Conservation (phyloP, 1,140 invertebrate species). For the Phymastichus coffea region DNA sequence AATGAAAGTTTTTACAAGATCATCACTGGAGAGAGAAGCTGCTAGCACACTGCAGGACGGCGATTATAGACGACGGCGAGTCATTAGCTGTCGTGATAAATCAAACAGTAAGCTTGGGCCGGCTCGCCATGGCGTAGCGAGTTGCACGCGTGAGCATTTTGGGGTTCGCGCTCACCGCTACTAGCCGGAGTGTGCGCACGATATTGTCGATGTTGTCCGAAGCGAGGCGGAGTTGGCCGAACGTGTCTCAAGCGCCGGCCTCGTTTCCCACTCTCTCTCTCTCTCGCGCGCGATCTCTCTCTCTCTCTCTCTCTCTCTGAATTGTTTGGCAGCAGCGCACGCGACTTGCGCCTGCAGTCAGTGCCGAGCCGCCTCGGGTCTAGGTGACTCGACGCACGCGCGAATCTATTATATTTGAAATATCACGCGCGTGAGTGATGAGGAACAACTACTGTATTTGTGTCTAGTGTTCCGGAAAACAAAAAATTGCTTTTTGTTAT, state of each 20-base stretch:
- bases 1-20: too few species aligned
- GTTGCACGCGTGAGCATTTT: background rate
- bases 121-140: background rate
- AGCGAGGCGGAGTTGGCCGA: conserved; percentile 41
- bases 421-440: too few species aligned
- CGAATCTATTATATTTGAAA: conserved; percentile 4
- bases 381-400: conserved; percentile 42
- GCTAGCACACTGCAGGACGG: conserved; percentile 8
- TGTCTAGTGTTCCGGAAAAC: too few species aligned
- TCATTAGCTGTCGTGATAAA: conserved; percentile 46
- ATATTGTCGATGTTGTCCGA: too few species aligned
- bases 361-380: conserved; percentile 49
- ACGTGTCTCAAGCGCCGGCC: too few species aligned
- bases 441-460: too few species aligned
- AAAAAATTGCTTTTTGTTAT: too few species aligned
- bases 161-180: background rate
- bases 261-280: too few species aligned
- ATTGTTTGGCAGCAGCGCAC: conserved; percentile 31
- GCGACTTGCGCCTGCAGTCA: conserved; percentile 40
- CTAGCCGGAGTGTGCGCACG: background rate
- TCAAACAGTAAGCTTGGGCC: conserved; percentile 36
- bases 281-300: too few species aligned
- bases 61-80: conserved; percentile 35
- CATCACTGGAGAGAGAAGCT: too few species aligned
- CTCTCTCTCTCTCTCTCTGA: too few species aligned